phyloP scores from a whole-genome alignment of 2,797 vertebrate species.

The Morelia viridis region DNA sequence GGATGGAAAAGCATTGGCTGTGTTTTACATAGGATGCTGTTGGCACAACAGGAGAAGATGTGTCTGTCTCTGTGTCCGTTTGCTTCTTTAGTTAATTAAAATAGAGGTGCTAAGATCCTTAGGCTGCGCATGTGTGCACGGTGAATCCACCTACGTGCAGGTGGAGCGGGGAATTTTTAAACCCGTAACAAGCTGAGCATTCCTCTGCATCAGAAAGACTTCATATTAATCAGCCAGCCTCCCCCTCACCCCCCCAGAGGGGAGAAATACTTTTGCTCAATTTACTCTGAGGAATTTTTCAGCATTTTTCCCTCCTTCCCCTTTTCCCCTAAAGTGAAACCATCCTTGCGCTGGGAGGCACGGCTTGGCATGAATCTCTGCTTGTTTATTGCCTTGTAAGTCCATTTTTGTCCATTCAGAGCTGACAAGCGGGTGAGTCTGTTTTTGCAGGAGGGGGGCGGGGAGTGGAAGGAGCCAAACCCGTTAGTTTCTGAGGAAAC shows the following conservation, averaged over 20 bases:
- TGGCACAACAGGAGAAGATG: neutral
- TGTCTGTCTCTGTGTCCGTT: neutral
- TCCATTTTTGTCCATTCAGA: conserved; percentile 1
- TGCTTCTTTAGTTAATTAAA: neutral
- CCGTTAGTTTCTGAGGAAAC: neutral
- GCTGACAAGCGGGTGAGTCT: neutral
- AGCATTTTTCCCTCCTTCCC: conserved; percentile 35
- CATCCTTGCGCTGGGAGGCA: conserved; percentile 54
- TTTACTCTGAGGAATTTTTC: conserved; percentile 67
- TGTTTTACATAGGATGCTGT: neutral
- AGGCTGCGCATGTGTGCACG: neutral
- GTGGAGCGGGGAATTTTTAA: conserved; percentile 39
- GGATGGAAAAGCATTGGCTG: neutral
- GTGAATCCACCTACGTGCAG: neutral
- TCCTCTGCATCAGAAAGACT: conserved; percentile 59
- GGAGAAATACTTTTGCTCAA: conserved; percentile 66
- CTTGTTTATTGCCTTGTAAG: conserved; percentile 35
- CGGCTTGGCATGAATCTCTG: conserved; percentile 35
- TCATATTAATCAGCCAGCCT: conserved; percentile 53
- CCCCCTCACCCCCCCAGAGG: conserved; percentile 57
- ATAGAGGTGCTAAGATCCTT: neutral
- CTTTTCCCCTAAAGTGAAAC: conserved; percentile 58
- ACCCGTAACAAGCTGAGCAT: conserved; percentile 48
- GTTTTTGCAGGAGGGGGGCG: neutral
- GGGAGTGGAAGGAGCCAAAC: conserved; percentile 27